Conservation (phyloP, 2,113 vertebrate genomes). For the Lampris incognitus region DNA sequence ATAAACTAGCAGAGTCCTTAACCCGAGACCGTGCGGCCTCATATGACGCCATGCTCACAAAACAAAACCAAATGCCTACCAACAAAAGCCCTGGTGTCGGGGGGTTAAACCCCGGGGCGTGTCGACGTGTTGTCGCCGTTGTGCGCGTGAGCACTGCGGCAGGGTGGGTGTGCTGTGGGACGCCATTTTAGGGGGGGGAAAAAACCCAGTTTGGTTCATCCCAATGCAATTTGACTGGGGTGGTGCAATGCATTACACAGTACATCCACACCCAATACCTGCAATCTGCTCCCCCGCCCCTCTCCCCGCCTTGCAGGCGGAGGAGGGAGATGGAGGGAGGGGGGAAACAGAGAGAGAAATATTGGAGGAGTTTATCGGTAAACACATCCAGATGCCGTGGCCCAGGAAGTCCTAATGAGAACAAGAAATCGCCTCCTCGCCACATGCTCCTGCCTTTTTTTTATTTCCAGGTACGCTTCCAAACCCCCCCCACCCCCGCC, state of each 20-base stretch:
- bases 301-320: neutral
- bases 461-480: conserved; percentile 2
- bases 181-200: neutral
- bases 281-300: conserved; percentile 6
- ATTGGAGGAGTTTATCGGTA: conserved; percentile 41
- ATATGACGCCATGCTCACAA: no score
- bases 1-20: no score
- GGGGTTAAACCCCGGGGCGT: no score
- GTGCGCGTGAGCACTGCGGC: no score
- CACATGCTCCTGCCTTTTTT: conserved; percentile 7
- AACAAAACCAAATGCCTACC: no score
- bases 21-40: no score
- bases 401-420: conserved; percentile 24
- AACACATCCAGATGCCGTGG: conserved; percentile 43
- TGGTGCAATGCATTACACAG: neutral
- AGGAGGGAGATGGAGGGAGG: conserved; percentile 19
- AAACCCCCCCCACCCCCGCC: neutral
- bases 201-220: neutral
- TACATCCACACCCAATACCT: conserved; percentile 9
- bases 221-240: neutral
- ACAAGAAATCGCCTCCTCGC: conserved; percentile 36
- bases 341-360: conserved; percentile 25
- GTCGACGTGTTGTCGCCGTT: no score
- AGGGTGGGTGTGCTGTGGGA: no score
- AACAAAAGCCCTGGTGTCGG: no score